phyloP scores from a whole-genome alignment of 2,113 vertebrate species.

The Sebastes fasciatus region DNA sequence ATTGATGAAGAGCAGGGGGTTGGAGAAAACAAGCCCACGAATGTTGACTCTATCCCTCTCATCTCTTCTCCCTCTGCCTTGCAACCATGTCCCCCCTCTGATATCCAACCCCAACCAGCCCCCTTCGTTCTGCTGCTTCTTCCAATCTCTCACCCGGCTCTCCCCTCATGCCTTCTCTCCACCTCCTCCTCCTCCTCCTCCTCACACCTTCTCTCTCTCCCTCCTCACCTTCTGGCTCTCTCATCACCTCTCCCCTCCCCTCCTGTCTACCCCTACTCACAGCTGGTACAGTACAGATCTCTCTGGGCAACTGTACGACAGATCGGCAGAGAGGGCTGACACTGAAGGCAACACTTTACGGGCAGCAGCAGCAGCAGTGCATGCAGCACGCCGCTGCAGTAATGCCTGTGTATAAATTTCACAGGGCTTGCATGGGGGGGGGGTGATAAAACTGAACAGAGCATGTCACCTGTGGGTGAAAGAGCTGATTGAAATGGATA shows the following conservation, averaged over 20 bases:
- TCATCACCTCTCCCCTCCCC: constrained; percentile 43
- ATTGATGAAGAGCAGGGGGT: constrained; percentile 71
- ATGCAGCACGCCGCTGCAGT: constrained; percentile 71
- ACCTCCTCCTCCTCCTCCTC: constrained; percentile 42
- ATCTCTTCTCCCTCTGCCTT: constrained; percentile 62
- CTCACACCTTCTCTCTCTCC: constrained; percentile 66
- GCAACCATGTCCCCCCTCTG: constrained; percentile 68
- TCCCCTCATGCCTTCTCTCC: constrained; percentile 37
- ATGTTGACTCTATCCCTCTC: constrained; percentile 77
- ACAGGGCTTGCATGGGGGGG: constrained; percentile 21
- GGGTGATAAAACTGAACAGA: constrained; percentile 41
- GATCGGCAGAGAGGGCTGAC: constrained; percentile 65
- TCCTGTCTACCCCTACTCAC: constrained; percentile 51
- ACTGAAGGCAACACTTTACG: constrained; percentile 75
- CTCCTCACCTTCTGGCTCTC: constrained; percentile 67
- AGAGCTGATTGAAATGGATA: constrained; percentile 70
- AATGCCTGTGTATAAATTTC: constrained; percentile 54
- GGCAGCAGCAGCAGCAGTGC: constrained; percentile 67
- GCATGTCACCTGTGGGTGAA: constrained; percentile 72
- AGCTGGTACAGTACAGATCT: constrained; percentile 79
- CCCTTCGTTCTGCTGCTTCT: constrained; percentile 44
- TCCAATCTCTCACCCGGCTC: constrained; percentile 51
- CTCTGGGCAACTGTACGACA: constrained; percentile 75
- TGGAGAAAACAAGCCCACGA: constrained; percentile 61
- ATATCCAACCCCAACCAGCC: constrained; percentile 63